phyloP scores from a whole-genome alignment of 2,113 vertebrate genomes.

The Plestiodon gilberti region DNA sequence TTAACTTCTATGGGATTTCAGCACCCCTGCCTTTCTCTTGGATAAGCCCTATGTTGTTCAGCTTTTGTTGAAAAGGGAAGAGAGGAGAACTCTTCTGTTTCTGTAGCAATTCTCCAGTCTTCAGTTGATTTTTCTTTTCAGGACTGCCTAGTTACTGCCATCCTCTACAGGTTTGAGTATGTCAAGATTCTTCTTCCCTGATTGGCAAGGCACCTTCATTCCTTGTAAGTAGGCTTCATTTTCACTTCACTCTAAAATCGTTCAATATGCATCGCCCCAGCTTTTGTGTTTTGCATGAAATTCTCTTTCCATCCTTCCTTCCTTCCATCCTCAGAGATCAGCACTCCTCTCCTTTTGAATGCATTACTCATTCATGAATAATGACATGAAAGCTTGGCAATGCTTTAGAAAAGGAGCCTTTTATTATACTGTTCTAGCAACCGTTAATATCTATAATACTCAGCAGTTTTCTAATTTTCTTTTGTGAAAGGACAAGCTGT shows the following conservation, averaged over 20 bases:
- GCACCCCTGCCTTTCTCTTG: background rate
- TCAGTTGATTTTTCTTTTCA: background rate
- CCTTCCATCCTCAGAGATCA: slow-evolving; percentile 59
- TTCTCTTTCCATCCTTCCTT: slow-evolving; percentile 45
- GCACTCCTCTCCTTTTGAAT: slow-evolving; percentile 60
- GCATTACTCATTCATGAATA: slow-evolving; percentile 72
- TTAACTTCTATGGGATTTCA: background rate
- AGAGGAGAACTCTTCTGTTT: background rate
- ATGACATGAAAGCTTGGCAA: slow-evolving; percentile 73
- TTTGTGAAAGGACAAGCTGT: slow-evolving; percentile 70
- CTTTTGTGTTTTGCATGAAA: slow-evolving; percentile 48
- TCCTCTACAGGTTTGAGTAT: background rate
- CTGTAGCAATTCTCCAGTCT: background rate
- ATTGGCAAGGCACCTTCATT: background rate
- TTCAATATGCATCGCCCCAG: slow-evolving; percentile 13
- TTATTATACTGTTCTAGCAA: slow-evolving; percentile 73
- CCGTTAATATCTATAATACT: slow-evolving; percentile 74
- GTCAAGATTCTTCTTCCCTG: slow-evolving; percentile 29
- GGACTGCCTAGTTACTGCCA: background rate
- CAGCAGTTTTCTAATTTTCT: slow-evolving; percentile 76
- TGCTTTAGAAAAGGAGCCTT: slow-evolving; percentile 63
- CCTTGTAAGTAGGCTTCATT: slow-evolving; percentile 42
- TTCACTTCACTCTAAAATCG: slow-evolving; percentile 33
- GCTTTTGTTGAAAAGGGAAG: background rate
- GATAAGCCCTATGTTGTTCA: background rate